Conservation (phyloP, 2,797 vertebrate species). For the Propithecus deckenii region DNA sequence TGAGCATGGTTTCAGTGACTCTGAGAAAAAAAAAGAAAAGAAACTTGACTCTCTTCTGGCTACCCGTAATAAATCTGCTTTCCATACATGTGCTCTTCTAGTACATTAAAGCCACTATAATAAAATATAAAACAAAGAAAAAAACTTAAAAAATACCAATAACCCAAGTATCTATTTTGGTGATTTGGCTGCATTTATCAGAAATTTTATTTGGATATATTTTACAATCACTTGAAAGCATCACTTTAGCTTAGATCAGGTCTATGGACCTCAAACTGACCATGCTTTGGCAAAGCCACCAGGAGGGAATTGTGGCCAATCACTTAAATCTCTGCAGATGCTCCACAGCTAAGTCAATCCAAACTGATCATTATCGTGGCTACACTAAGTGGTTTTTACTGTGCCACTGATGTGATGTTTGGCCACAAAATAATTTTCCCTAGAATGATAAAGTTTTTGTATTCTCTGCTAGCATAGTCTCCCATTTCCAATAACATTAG, state of each 20-base stretch:
- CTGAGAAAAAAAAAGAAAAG: not conserved
- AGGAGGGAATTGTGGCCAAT: not conserved
- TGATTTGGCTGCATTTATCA: not conserved
- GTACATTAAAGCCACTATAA: not conserved
- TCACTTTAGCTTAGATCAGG: not conserved
- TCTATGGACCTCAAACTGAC: not conserved
- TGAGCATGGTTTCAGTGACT: not conserved
- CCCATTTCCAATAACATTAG: not conserved
- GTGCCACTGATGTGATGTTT: not conserved
- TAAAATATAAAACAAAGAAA: not conserved
- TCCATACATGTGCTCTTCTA: not conserved
- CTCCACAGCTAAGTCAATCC: not conserved
- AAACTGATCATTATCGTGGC: not conserved
- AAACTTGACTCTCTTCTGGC: not conserved
- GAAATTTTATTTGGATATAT: not conserved
- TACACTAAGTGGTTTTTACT: conserved; percentile 16
- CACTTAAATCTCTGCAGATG: conserved; percentile 45
- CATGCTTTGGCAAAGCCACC: not conserved
- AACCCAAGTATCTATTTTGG: not conserved
- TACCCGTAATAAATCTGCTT: not conserved
- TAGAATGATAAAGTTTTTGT: conserved; percentile 4
- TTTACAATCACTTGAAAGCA: conserved; percentile 15
- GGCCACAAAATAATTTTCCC: not conserved
- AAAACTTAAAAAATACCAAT: not conserved
- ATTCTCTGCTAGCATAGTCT: not conserved